Conservation (phyloP, 2,113 vertebrate genomes). For the Pitta sordida region DNA sequence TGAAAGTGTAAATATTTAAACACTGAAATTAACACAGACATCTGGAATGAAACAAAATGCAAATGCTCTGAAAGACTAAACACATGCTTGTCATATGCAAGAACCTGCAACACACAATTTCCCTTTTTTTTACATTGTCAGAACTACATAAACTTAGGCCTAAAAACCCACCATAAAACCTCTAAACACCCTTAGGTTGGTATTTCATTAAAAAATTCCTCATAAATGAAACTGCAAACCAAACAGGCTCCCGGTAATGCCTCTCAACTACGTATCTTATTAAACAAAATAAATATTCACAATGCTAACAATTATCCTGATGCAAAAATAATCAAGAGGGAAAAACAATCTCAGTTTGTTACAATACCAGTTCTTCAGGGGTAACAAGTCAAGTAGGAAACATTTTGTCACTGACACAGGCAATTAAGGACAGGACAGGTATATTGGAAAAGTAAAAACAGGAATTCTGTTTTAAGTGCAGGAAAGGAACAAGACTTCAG, state of each 20-base stretch:
- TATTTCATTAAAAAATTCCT: not conserved
- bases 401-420: not conserved
- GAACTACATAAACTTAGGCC: not conserved
- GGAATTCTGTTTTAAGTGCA: accelerated
- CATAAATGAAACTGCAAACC: too few species aligned
- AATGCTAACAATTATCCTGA: too few species aligned
- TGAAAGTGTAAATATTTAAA: slow-evolving; percentile 22
- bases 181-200: not conserved
- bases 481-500: not conserved
- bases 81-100: not conserved
- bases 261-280: not conserved
- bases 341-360: not conserved
- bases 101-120: not conserved
- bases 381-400: not conserved
- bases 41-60: slow-evolving; percentile 8
- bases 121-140: not conserved
- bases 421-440: not conserved
- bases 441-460: not conserved
- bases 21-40: not conserved
- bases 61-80: not conserved
- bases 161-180: not conserved
- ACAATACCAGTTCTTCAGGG: not conserved
- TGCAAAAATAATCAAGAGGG: not conserved
- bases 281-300: not conserved
- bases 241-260: not conserved